Evolutionary conservation across 2,888 invertebrate genomes (phyloP).

Genomic region (Mythimna lalbum): DNA sequence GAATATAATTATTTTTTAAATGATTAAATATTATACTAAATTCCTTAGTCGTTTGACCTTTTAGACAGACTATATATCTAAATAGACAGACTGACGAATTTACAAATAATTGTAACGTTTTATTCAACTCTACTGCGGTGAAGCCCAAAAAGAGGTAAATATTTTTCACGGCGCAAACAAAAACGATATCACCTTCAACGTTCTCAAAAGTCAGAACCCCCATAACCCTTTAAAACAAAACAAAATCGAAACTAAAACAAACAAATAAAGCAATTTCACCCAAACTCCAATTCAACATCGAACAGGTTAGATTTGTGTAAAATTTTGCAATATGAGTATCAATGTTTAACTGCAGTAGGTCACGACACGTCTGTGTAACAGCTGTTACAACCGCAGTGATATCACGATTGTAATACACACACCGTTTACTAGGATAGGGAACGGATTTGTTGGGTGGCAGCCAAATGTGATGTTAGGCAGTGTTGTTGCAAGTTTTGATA

Average conservation of each 20-base stretch:
- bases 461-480: constrained; percentile 48
- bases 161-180: background rate
- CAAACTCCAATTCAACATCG: constrained; percentile 45
- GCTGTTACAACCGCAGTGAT: constrained; percentile 74
- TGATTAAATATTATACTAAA: too few relatives aligned
- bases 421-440: constrained; percentile 39
- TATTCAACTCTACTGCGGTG: background rate
- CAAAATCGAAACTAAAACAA: constrained; percentile 2
- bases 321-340: constrained; percentile 65
- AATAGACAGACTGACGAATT: too few relatives aligned
- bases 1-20: too few relatives aligned
- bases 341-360: constrained; percentile 68
- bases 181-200: background rate
- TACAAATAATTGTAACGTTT: too few relatives aligned
- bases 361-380: constrained; percentile 71
- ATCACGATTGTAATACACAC: constrained; percentile 66
- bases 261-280: constrained; percentile 44
- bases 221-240: background rate
- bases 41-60: too few relatives aligned
- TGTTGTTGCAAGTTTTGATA: constrained; percentile 6
- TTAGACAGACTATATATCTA: too few relatives aligned
- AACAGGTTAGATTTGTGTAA: constrained; percentile 56
- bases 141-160: background rate
- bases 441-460: constrained; percentile 42
- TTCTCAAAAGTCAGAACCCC: background rate